Percentiles rank a stretch among this genome's conserved stretches.
Evolutionary conservation across 2,888 invertebrate species (phyloP).

Genomic region (Drosophila emarginata): DNA sequence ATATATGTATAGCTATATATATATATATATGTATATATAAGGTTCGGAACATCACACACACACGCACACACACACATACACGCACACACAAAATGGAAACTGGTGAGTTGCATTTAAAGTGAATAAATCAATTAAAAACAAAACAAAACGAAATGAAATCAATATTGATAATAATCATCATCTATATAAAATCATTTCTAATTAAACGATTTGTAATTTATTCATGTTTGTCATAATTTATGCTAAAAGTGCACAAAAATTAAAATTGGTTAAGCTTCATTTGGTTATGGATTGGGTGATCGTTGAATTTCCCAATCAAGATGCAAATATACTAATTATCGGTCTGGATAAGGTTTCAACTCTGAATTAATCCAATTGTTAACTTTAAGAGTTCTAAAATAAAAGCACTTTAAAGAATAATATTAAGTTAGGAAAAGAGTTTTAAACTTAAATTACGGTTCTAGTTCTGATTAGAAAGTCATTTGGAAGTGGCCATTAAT

Average conservation of each 20-base stretch:
- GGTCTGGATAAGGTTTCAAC: too few species aligned
- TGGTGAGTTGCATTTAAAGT: constrained; percentile 25
- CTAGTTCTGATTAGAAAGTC: too few species aligned
- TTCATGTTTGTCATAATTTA: background rate
- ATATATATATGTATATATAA: constrained; percentile 23
- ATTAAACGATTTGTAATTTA: background rate
- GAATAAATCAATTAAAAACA: constrained; percentile 22
- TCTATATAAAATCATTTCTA: background rate
- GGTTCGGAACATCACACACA: constrained; percentile 6
- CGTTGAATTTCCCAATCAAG: background rate
- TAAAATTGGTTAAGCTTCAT: background rate
- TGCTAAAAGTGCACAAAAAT: background rate
- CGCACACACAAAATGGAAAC: constrained; percentile 7
- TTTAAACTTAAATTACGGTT: too few species aligned
- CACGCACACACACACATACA: constrained; percentile 13
- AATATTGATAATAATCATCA: background rate
- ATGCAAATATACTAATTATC: background rate
- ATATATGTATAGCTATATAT: constrained; percentile 39
- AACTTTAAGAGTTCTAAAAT: too few species aligned
- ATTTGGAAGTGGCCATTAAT: too few species aligned
- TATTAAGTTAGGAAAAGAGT: too few species aligned
- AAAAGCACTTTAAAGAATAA: too few species aligned
- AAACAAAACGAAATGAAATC: background rate
- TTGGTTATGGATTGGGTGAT: background rate
- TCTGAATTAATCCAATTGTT: too few species aligned